Percentiles rank a stretch among this genome's conserved stretches.
Conservation (phyloP, 2,113 vertebrate species). For the Agelaius tricolor region DNA sequence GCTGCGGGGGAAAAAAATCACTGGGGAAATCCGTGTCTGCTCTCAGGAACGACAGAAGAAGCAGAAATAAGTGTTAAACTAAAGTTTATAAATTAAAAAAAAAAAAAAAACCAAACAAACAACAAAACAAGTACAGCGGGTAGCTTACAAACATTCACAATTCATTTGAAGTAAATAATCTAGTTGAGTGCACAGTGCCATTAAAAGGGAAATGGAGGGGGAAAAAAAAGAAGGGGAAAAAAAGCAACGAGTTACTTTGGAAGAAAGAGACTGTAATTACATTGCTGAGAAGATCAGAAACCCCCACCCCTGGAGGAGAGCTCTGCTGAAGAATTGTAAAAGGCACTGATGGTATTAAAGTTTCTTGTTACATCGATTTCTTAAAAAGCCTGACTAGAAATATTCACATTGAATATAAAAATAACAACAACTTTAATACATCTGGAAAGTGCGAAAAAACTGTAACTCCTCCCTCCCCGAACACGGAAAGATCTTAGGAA, state of each 20-base stretch:
- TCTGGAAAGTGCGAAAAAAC: conserved; percentile 80
- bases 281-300: conserved; percentile 17
- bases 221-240: neutral
- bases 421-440: conserved; percentile 77
- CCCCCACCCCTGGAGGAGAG: neutral
- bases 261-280: conserved; percentile 34
- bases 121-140: conserved; percentile 57
- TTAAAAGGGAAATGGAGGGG: conserved; percentile 26
- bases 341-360: conserved; percentile 28
- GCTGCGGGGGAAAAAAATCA: neutral
- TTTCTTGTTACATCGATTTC: conserved; percentile 10
- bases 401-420: conserved; percentile 83
- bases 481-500: conserved; percentile 55
- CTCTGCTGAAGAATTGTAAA: conserved; percentile 18
- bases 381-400: conserved; percentile 51
- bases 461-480: conserved; percentile 45
- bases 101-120: neutral
- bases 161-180: conserved; percentile 71
- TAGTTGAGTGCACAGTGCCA: conserved; percentile 78
- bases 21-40: neutral
- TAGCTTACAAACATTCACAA: conserved; percentile 76
- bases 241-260: neutral
- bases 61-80: conserved; percentile 47
- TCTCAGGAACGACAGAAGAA: conserved; percentile 52
- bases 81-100: conserved; percentile 83